A percentile compares a stretch with the other conserved stretches of the same genome.
Evolutionary conservation across 2,797 vertebrate genomes (phyloP).

Genomic region (Cichlasoma orientale): DNA sequence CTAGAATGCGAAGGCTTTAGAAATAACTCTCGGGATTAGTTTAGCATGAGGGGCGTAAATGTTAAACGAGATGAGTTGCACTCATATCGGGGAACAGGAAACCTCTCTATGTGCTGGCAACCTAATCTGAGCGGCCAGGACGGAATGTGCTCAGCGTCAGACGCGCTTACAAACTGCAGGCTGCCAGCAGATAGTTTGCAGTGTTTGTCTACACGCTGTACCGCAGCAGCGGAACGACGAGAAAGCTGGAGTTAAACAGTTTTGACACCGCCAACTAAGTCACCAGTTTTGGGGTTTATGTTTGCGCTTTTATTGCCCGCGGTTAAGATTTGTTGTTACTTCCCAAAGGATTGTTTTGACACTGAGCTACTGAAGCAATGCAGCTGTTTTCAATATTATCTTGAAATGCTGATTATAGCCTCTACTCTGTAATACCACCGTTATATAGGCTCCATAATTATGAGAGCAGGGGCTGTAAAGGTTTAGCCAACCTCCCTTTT

Average conservation of each 20-base stretch:
- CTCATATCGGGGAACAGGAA: slow-evolving; percentile 69
- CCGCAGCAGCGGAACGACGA: neutral
- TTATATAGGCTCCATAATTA: neutral
- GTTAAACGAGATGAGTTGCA: slow-evolving; percentile 49
- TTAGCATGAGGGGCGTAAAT: neutral
- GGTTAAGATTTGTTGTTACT: neutral
- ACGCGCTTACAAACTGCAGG: slow-evolving; percentile 48
- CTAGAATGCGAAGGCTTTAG: neutral
- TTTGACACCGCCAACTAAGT: neutral
- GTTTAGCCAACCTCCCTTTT: neutral
- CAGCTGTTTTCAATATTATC: neutral
- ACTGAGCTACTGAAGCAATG: neutral
- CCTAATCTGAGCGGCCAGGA: slow-evolving; percentile 73
- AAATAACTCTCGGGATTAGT: neutral
- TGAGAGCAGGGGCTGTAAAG: neutral
- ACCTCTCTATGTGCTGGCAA: slow-evolving; percentile 69
- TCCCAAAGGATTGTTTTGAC: neutral
- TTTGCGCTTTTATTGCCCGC: neutral
- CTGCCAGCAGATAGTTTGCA: slow-evolving; percentile 25
- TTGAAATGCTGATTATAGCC: neutral
- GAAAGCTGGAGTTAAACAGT: neutral
- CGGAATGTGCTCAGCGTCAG: slow-evolving; percentile 77
- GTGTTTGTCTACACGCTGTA: neutral
- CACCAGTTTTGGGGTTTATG: neutral
- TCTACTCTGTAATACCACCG: neutral